phyloP scores from a whole-genome alignment of 2,797 vertebrate genomes.

The Phaenicophaeus curvirostris region DNA sequence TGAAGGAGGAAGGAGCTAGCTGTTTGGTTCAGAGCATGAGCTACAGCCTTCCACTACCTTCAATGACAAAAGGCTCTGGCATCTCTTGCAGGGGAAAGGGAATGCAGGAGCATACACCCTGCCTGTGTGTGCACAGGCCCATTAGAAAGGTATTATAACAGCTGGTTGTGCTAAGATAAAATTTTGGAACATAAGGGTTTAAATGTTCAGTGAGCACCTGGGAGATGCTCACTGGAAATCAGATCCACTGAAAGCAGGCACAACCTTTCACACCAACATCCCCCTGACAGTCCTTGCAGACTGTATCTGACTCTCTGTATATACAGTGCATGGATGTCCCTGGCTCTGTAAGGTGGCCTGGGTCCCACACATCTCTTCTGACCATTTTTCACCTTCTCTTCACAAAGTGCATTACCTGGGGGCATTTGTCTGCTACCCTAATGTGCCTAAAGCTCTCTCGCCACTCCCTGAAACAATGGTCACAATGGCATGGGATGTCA shows the following conservation, averaged over 20 bases:
- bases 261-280: not conserved
- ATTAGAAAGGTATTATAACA: not conserved
- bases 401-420: not conserved
- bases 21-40: not conserved
- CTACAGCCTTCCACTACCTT: not conserved
- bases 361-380: not conserved
- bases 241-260: not conserved
- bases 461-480: constrained; percentile 31
- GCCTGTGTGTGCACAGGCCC: not conserved
- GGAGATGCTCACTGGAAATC: not conserved
- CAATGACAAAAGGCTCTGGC: not conserved
- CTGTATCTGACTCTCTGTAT: not conserved
- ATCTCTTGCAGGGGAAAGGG: not conserved
- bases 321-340: rapidly evolving
- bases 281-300: not conserved
- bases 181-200: not conserved
- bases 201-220: not conserved
- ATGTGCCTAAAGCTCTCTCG: not conserved
- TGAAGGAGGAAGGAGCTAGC: not conserved
- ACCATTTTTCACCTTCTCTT: not conserved
- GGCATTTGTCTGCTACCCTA: constrained; percentile 12
- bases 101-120: rapidly evolving
- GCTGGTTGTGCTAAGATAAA: not conserved
- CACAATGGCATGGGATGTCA: not conserved
- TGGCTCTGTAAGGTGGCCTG: not conserved